Conservation (phyloP, 2,797 vertebrate genomes). For the Dendrocincla tyrannina region DNA sequence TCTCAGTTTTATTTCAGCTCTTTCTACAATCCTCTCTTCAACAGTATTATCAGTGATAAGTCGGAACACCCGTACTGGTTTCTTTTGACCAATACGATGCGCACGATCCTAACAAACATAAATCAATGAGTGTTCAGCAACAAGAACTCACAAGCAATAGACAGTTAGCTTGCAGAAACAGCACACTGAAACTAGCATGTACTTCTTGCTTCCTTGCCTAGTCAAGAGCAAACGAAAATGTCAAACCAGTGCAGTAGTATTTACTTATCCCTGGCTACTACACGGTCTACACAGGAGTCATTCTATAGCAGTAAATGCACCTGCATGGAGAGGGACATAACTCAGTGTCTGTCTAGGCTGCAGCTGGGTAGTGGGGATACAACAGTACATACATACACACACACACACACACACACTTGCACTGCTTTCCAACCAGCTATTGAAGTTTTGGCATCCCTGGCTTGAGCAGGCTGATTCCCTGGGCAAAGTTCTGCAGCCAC, state of each 20-base stretch:
- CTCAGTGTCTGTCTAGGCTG: background rate
- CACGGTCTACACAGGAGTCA: background rate
- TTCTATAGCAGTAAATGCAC: background rate
- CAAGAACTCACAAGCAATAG: constrained; percentile 41
- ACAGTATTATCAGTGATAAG: constrained; percentile 86
- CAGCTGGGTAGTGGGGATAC: background rate
- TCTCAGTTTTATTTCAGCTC: constrained; percentile 84
- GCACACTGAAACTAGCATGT: background rate
- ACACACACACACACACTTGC: background rate
- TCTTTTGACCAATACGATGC: constrained; percentile 86
- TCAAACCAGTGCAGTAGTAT: background rate
- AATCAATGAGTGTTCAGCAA: constrained; percentile 47
- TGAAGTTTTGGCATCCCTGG: background rate
- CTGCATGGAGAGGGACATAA: background rate
- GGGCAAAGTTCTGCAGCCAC: background rate
- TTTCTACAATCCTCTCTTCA: constrained; percentile 86
- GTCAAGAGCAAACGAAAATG: background rate
- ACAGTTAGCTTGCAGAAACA: constrained; percentile 46
- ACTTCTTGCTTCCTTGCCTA: background rate
- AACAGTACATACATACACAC: background rate
- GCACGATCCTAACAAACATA: constrained; percentile 81
- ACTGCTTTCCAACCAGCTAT: background rate
- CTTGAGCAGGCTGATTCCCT: background rate
- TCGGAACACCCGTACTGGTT: constrained; percentile 83
- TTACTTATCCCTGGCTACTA: background rate